phyloP scores from a whole-genome alignment of 2,113 vertebrate genomes.

The Prochilodus magdalenae region DNA sequence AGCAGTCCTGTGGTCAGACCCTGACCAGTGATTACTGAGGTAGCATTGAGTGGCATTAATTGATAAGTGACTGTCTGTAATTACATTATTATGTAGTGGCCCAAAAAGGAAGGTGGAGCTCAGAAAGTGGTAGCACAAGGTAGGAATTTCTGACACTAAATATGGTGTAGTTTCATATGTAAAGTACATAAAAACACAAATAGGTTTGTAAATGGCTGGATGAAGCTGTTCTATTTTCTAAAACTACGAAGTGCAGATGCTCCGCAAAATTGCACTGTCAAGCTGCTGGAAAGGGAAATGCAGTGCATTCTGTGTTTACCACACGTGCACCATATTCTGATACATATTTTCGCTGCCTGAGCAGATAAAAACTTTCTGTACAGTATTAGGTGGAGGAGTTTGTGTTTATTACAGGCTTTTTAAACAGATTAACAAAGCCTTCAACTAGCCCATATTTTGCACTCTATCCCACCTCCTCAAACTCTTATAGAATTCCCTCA shows the following conservation, averaged over 20 bases:
- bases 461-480: too few relatives aligned
- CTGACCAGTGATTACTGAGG: too few relatives aligned
- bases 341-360: too few relatives aligned
- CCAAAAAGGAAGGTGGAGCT: not conserved
- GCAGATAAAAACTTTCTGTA: too few relatives aligned
- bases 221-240: not conserved
- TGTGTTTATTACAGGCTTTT: not conserved
- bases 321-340: not conserved
- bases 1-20: too few relatives aligned
- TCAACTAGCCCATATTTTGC: too few relatives aligned
- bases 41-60: too few relatives aligned
- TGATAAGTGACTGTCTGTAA: not conserved
- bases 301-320: not conserved
- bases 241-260: not conserved
- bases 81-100: too few relatives aligned
- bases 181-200: too few relatives aligned
- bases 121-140: not conserved
- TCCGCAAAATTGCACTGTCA: not conserved
- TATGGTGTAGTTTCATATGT: too few relatives aligned
- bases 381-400: not conserved
- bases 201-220: not conserved
- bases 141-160: not conserved
- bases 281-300: not conserved
- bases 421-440: too few relatives aligned
- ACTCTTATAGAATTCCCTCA: too few relatives aligned